Percentiles rank a stretch among this genome's conserved stretches.
These are phyloP conservation scores for Phenganax subtilis DNA, from an alignment of 92 coral and sea anemone genomes.

Conservation along the genomic window DNA sequence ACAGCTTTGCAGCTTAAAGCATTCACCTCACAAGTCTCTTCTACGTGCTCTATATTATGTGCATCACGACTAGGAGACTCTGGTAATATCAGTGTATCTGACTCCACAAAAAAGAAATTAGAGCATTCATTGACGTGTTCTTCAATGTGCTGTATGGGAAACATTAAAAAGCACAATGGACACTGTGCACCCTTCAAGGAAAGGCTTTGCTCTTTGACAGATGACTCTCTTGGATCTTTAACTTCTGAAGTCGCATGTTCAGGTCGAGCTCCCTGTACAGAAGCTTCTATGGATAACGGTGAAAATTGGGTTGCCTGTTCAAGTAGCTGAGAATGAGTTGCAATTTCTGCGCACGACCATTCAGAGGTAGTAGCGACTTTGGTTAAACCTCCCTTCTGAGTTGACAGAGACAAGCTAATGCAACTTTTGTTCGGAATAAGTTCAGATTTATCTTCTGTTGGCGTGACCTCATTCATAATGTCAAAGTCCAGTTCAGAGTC, in stretches of 20 bases:
- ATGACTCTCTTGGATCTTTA: no score
- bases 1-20: background rate
- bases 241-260: background rate
- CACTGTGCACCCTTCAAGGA: background rate
- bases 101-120: conserved; percentile 47
- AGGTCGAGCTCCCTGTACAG: background rate
- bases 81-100: background rate
- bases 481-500: background rate
- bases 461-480: background rate
- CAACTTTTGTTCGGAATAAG: no score
- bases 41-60: background rate
- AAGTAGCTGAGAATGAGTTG: no score
- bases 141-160: conserved; percentile 39
- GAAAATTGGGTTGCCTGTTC: no score
- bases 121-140: conserved; percentile 58
- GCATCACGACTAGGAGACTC: background rate
- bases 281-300: no score
- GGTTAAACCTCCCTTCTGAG: no score
- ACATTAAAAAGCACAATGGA: conserved; percentile 4
- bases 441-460: conserved; percentile 7
- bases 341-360: no score
- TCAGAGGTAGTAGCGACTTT: no score
- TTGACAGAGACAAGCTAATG: no score
- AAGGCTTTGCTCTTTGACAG: no score
- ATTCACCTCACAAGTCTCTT: background rate